These are phyloP conservation scores for Prorops nasuta DNA, from an alignment of 1,140 invertebrate species.

Conservation along the genomic window DNA sequence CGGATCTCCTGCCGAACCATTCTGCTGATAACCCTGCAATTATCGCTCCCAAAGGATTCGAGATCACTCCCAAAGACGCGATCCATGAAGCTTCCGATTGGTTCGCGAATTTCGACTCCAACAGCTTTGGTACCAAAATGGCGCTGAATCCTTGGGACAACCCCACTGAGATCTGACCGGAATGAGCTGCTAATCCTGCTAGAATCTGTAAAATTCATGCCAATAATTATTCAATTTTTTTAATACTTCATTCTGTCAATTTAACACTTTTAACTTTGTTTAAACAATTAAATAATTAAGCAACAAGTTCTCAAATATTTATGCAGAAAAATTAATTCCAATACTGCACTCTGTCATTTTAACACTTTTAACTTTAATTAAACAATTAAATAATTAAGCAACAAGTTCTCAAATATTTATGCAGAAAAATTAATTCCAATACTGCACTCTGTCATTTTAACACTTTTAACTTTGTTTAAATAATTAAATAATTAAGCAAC, in stretches of 20 bases:
- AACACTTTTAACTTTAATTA: too few relatives aligned
- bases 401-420: too few relatives aligned
- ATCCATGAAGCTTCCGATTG: conserved; percentile 69
- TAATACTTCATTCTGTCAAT: neutral
- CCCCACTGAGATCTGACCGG: conserved; percentile 72
- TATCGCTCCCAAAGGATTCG: conserved; percentile 70
- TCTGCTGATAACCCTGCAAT: conserved; percentile 68
- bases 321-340: too few relatives aligned
- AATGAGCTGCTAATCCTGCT: conserved; percentile 69
- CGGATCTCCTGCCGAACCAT: conserved; percentile 67
- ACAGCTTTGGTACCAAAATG: conserved; percentile 68
- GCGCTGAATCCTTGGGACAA: conserved; percentile 75
- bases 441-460: too few relatives aligned
- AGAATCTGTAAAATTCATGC: conserved; percentile 58
- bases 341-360: too few relatives aligned
- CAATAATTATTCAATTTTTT: neutral
- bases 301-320: too few relatives aligned
- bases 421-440: too few relatives aligned
- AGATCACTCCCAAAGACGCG: conserved; percentile 70
- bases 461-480: too few relatives aligned
- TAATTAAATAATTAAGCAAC: too few relatives aligned
- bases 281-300: too few relatives aligned
- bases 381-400: too few relatives aligned
- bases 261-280: neutral
- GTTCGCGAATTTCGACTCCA: conserved; percentile 56